Base-by-base conservation (phyloP, 1,140 invertebrate species). In the Homarus americanus region DNA sequence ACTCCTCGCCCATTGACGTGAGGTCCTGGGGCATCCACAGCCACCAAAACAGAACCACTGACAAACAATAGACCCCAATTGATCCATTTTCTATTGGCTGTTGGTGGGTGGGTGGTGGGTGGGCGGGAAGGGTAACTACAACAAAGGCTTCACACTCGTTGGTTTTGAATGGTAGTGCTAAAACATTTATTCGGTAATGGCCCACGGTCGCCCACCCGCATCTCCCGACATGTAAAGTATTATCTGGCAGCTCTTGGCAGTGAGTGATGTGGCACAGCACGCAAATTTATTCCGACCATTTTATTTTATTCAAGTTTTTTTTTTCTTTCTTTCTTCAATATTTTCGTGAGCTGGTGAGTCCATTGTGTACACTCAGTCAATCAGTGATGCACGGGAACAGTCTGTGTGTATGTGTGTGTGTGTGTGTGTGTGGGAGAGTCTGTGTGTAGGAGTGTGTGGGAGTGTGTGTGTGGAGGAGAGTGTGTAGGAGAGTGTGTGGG, bases 81-180 rank as follows among this genome's bases (percentile, higher is more conserved):
- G 78, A 80, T 80, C 78, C 78, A n/a, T 80, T 80, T 80, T 80
- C 78, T 80, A 80, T 80, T 80, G 78, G 78, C 78, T 34, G 20
- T n/a, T 49, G 44, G 44, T 5, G 5, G 5, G 44, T 7, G 44
- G 12, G 12, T 15, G 40, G 78, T 28, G 78, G 44, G 44, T 38
- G 78, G 78, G 78, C 49, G 44, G 44, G n/a, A n/a, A n/a, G n/a
- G n/a, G n/a, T n/a, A n/a, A n/a, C 78, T 80, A 44, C 40, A 10
- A n/a, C 40, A 49, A 80, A 80, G 20, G 78, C n/a, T 49, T 80
- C 78, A 80, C 78, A 80, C 78, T 41, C 40, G 40, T 41, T 80
- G 78, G 44, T 44, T 80, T 80, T 80, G 40, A 80, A 80, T 80
- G 78, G 78, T 32, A 80, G 49, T 80, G 78, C 78, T n/a, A 80